Evolutionary conservation across 2,888 invertebrate genomes (phyloP), one percentile per base, ranked within the genome.

Genomic region (Melipona bicolor): DNA sequence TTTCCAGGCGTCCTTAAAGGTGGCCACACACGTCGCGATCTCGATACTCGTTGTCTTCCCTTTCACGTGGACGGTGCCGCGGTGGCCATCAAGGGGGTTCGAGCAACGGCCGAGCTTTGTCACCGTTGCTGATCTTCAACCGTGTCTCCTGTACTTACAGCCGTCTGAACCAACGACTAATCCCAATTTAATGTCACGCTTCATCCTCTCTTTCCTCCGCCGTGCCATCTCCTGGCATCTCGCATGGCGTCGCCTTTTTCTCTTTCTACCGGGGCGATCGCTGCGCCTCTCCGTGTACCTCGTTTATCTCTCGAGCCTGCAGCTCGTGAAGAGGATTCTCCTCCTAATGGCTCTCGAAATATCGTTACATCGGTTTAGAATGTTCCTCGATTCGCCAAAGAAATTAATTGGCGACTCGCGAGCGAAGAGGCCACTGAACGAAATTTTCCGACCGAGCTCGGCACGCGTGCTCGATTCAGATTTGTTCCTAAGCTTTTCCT

Each of bases 21-120:
- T 88, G 92, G 89, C 92, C 92, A 92, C 92, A 92, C 92, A 91
- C 92, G 90, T 91, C 87, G 92, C 86, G 87, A 91, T 91, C 90
- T 88, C 88, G 87, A 88, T 91, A 88, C 86, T 78, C 79, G 83
- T 84, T 82, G 85, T 86, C 83, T 79, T 86, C 86, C 79, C 85
- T 86, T 86, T 86, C 85, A 86, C 85, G 85, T 86, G 56, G 61
- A 73, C 73, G 79, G 85, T 86, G 85, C 84, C 87, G 87, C 86
- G 70, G 65, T 79, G 86, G 70, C 77, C 87, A 84, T 87, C 87
- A 87, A 43, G 11, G 78, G 79, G 85, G 85, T 86, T 81, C 49
- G 27, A 84, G 78, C 80, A 81, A 81, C 80, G 84, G 72, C 87
- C 59, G 77, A 83, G 86, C 86, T 86, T 88, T 87, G 88, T 88